Evolutionary conservation across 92 coral and sea anemone species (phyloP).

Genomic region (Meandrina meandrites): DNA sequence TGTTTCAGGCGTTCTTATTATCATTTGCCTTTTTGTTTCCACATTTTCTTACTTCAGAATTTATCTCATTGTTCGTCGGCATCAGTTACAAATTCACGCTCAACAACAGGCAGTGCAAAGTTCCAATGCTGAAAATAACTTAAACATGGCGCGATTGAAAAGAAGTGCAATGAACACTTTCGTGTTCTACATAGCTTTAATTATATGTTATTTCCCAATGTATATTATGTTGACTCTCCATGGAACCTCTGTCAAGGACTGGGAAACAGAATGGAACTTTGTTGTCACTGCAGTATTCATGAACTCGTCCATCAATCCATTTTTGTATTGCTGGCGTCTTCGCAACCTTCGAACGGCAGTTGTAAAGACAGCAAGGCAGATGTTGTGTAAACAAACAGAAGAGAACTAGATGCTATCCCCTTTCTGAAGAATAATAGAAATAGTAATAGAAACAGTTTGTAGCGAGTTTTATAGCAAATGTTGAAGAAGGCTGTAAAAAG

Average conservation of each 20-base stretch:
- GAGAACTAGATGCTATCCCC: background rate
- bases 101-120: background rate
- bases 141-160: background rate
- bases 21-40: background rate
- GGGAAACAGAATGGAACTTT: background rate
- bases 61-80: conserved; percentile 27
- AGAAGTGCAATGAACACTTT: background rate
- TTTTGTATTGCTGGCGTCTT: conserved; percentile 20
- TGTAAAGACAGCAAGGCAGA: background rate
- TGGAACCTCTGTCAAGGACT: background rate
- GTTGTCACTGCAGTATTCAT: background rate
- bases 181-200: background rate
- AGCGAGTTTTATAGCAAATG: too few species aligned
- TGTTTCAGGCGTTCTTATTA: too few species aligned
- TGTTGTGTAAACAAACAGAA: background rate
- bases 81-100: background rate
- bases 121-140: background rate
- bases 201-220: background rate
- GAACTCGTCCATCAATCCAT: conserved; percentile 20
- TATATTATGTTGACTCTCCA: background rate
- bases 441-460: too few species aligned
- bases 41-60: conserved; percentile 23
- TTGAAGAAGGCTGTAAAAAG: too few species aligned
- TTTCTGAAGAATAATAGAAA: too few species aligned
- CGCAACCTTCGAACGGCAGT: conserved; percentile 10